Evolutionary conservation across 2,113 vertebrate species (phyloP).

Genomic region (Heterochromis multidens): DNA sequence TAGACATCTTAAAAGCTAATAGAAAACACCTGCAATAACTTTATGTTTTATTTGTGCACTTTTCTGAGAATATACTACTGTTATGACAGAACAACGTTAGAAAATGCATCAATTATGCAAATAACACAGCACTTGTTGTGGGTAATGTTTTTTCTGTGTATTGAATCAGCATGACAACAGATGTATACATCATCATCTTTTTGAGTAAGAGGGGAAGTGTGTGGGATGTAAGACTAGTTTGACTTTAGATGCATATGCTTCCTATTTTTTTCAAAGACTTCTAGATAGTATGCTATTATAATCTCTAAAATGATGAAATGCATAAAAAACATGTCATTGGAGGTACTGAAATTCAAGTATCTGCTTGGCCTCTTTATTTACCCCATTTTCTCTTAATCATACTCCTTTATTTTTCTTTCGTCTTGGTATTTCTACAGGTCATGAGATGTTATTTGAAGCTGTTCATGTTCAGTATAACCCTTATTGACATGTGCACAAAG

Average conservation of each 20-base stretch:
- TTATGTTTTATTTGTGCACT: neutral
- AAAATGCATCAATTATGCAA: conserved; percentile 5
- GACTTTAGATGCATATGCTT: neutral
- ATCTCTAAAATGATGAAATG: neutral
- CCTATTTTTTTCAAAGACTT: neutral
- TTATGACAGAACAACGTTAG: neutral
- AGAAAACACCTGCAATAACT: neutral
- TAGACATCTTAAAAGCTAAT: neutral
- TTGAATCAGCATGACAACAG: neutral
- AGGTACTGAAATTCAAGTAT: neutral
- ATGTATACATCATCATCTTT: neutral
- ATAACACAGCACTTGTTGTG: neutral
- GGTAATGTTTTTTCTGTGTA: neutral
- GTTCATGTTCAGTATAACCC: conserved; percentile 23
- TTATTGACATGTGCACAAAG: neutral
- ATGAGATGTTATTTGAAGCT: conserved; percentile 15
- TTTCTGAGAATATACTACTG: neutral
- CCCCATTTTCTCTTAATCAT: neutral
- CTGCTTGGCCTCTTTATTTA: neutral
- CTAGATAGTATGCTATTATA: neutral
- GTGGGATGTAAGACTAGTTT: neutral
- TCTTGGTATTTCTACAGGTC: neutral
- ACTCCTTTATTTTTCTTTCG: neutral
- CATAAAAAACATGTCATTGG: neutral
- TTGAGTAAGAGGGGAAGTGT: neutral